Conservation (phyloP, 2,888 invertebrate genomes). For the Xylota sylvarum region DNA sequence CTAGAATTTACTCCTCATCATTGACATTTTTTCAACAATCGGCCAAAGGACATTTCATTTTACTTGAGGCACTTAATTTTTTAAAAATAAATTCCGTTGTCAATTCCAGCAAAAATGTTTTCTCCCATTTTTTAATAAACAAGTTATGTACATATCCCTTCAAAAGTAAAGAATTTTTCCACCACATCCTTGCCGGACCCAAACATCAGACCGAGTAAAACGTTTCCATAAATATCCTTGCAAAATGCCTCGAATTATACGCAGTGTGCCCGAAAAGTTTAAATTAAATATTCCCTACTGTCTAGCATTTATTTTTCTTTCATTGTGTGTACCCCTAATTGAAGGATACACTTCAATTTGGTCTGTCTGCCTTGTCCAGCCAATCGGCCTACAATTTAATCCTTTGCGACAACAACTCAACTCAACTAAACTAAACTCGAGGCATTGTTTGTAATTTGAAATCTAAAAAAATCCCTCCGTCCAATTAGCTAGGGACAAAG, state of each 20-base stretch:
- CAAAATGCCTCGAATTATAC: slow-evolving; percentile 22
- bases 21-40: not conserved
- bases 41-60: not conserved
- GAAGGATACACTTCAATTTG: slow-evolving; percentile 24
- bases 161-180: not conserved
- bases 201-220: slow-evolving; percentile 22
- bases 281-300: slow-evolving; percentile 44
- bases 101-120: slow-evolving; percentile 3
- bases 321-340: slow-evolving; percentile 29
- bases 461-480: slow-evolving; percentile 23
- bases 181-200: slow-evolving; percentile 5
- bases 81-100: slow-evolving; percentile 14
- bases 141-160: not conserved
- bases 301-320: slow-evolving; percentile 30
- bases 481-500: slow-evolving; percentile 24
- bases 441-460: not conserved
- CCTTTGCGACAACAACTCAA: slow-evolving; percentile 28
- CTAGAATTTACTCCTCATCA: not conserved
- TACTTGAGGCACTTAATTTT: not conserved
- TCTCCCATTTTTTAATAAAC: slow-evolving; percentile 17
- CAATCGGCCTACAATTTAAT: slow-evolving; percentile 49
- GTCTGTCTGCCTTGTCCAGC: slow-evolving; percentile 32
- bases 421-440: slow-evolving; percentile 8
- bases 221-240: slow-evolving; percentile 22
- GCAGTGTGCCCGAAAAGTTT: slow-evolving; percentile 32